Base-by-base conservation (phyloP, 1,140 invertebrate genomes). In the Glomeris maerens region DNA sequence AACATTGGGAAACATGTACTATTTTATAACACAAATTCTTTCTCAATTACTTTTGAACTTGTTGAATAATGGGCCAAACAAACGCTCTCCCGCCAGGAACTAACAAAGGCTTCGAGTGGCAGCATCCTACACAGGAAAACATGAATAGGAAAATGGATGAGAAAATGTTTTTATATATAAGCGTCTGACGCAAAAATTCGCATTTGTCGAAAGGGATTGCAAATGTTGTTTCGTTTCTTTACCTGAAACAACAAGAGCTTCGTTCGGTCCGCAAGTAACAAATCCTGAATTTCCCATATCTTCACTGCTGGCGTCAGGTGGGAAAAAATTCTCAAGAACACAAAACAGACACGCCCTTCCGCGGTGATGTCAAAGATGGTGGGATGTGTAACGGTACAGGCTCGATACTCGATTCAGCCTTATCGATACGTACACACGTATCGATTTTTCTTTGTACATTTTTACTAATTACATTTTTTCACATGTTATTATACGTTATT, bases 241-340 rank as follows among this genome's bases (percentile, higher is more conserved):
- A 94, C 92, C 92, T 72, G 91, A 95, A 55, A 97, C 88, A 25
- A 97, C 90, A 47, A 97, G 74, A 26, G 92, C 92, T 70, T 96
- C 91, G 65, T 97, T 97, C 2, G 93, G 93, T 29, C 92, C 93
- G 69, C 93, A 97, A 52, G 88, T 93, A 53, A 95, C 90, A 70
- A 96, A 96, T 62, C 90, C 90, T 76, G 84, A n/a, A 4, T 48
- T 22, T 36, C 29, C 21, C 39, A 48, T 17, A 45, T 20, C 25
- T 26, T 47, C 5, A 17, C 49, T 45, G 23, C 17, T n/a, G 17
- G 23, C 10, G 27, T 48, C 28, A n/a, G n/a, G n/a, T n/a, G n/a
- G n/a, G n/a, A n/a, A n/a, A n/a, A n/a, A n/a, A n/a, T n/a, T n/a
- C n/a, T n/a, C n/a, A n/a, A n/a, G n/a, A n/a, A n/a, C n/a, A n/a